Base-by-base conservation (phyloP, 1,140 invertebrate species). In the Heliconius hermathena region DNA sequence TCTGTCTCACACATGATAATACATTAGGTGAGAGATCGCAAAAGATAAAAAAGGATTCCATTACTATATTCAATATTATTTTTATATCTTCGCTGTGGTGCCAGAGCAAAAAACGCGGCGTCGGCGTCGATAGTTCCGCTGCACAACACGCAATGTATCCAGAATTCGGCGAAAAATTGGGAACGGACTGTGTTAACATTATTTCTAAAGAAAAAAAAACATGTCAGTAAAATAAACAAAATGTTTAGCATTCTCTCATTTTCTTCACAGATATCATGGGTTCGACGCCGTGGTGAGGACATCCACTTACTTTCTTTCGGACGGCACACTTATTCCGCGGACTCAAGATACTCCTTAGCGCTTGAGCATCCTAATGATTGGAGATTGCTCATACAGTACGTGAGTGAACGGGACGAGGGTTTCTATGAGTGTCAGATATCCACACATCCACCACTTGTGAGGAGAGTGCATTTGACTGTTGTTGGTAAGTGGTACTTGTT, bases 361-460 rank as follows among this genome's bases (percentile, higher is more conserved):
- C 96, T 96, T 87, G 95, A 97, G 91, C 96, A 96, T 76, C 97
- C 97, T n/a, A 97, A 97, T 91, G 96, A 97, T 89, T 98, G 97
- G 97, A 96, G 97, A 83, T 91, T 98, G 82, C 95, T 96, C 79
- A 96, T 98, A 66, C 96, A 96, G 91, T 97, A 96, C 85, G 96
- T 96, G 71, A 97, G 96, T 80, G 96, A 97, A 87, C 94, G 96
- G 29, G 97, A 98, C 89, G 96, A 97, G 82, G 97, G 97, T 52
- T 95, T 96, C 84, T 98, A 97, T 92, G 97, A 97, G 89, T 98
- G 97, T 88, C 97, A 97, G 95, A 96, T 97, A 83, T 97, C 96
- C 49, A 96, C 96, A 46, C 97, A 97, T 94, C 97, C 97, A 16
- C 97, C 97, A 73, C 94, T 97, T 80, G 96, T 97, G 77, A 95